Percentiles rank a stretch among this genome's conserved stretches.
phyloP scores from a whole-genome alignment of 2,797 vertebrate species.

The Okamejei kenojei region DNA sequence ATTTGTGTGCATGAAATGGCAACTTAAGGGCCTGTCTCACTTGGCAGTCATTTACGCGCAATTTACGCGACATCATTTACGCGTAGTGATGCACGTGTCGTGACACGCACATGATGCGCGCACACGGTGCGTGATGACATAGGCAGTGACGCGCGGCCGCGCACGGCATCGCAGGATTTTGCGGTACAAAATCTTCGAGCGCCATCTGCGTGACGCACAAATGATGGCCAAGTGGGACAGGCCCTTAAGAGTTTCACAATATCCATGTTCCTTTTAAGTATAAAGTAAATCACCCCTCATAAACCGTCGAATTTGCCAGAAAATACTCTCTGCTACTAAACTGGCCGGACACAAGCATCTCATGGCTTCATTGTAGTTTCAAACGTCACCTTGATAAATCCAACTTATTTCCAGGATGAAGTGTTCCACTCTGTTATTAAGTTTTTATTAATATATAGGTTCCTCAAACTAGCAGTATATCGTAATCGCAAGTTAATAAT shows the following conservation, averaged over 20 bases:
- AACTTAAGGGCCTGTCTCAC: not conserved
- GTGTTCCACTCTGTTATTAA: conserved; percentile 33
- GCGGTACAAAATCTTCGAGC: too few species aligned
- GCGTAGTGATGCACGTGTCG: too few species aligned
- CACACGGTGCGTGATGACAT: too few species aligned
- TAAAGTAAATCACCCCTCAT: not conserved
- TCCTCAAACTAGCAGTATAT: conserved; percentile 23
- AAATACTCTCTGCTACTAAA: not conserved
- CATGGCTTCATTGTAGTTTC: not conserved
- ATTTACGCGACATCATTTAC: too few species aligned
- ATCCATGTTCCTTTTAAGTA: not conserved
- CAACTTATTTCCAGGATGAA: not conserved
- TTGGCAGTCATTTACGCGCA: too few species aligned
- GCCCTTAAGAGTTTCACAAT: not conserved
- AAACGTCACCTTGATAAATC: not conserved
- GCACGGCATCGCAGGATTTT: too few species aligned
- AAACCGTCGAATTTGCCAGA: not conserved
- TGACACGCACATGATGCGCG: too few species aligned
- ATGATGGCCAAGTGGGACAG: too few species aligned
- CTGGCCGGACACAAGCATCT: not conserved
- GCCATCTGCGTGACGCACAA: too few species aligned
- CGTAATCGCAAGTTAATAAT: not conserved
- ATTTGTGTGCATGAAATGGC: not conserved
- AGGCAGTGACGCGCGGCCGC: too few species aligned
- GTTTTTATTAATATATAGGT: conserved; percentile 27